phyloP scores from a whole-genome alignment of 2,797 vertebrate species.

The Tadarida brasiliensis region DNA sequence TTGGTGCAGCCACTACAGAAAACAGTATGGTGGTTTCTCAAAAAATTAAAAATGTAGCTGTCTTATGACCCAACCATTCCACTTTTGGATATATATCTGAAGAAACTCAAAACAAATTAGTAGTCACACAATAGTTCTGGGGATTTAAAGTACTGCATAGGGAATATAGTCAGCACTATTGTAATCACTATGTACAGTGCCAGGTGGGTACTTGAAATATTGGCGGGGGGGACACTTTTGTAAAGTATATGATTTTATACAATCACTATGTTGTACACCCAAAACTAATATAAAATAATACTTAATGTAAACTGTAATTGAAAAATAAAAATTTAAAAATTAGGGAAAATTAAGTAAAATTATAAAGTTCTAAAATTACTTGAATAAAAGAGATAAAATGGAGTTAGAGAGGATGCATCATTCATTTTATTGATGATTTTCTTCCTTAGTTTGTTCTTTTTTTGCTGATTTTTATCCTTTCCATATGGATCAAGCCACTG shows the following conservation, averaged over 20 bases:
- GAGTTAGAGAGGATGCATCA: neutral
- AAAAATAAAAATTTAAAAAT: neutral
- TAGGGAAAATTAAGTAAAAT: neutral
- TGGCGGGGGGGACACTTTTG: neutral
- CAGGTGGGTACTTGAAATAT: neutral
- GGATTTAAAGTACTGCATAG: neutral
- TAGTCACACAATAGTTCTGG: neutral
- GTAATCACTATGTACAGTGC: neutral
- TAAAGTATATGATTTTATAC: neutral
- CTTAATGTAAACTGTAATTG: neutral
- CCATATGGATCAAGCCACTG: neutral
- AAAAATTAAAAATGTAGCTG: neutral
- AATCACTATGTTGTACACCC: neutral
- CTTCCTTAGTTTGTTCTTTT: neutral
- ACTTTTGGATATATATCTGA: neutral
- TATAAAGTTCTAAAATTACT: neutral
- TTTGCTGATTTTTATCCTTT: conserved; percentile 15
- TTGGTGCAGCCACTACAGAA: neutral
- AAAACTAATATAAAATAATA: neutral
- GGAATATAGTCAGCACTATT: neutral
- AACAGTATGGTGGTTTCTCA: neutral
- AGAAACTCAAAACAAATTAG: neutral
- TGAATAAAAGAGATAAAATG: neutral
- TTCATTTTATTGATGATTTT: conserved; percentile 22
- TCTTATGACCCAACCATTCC: neutral